Evolutionary conservation across 2,888 invertebrate genomes (phyloP).

Genomic region (Leptura quadrifasciata): DNA sequence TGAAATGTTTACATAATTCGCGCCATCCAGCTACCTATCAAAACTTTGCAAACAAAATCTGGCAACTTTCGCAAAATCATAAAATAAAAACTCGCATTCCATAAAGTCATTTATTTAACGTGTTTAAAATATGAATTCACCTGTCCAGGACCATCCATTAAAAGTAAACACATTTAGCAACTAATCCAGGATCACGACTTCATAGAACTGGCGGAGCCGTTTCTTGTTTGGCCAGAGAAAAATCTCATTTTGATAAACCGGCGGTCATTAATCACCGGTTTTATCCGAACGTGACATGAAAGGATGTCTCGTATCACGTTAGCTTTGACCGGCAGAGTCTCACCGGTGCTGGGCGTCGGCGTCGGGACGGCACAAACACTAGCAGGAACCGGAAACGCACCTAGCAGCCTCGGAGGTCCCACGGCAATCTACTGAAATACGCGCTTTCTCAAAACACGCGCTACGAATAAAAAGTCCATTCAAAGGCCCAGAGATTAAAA

Average conservation of each 20-base stretch:
- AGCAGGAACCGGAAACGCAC: constrained; percentile 60
- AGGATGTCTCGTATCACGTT: constrained; percentile 69
- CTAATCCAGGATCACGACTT: constrained; percentile 64
- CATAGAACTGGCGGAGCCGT: constrained; percentile 63
- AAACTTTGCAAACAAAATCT: constrained; percentile 1
- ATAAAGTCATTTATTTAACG: constrained; percentile 33
- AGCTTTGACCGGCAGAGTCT: constrained; percentile 64
- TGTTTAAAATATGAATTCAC: constrained; percentile 59
- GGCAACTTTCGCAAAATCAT: constrained; percentile 9
- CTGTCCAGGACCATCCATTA: constrained; percentile 57
- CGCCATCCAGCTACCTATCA: background rate
- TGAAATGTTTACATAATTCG: background rate
- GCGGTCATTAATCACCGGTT: constrained; percentile 71
- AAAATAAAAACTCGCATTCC: constrained; percentile 34
- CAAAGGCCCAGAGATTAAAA: constrained; percentile 32
- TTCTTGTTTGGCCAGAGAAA: constrained; percentile 67
- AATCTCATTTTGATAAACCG: constrained; percentile 72
- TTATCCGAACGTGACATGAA: constrained; percentile 72
- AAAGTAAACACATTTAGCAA: constrained; percentile 57
- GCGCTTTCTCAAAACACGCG: constrained; percentile 47
- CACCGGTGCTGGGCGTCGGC: constrained; percentile 56
- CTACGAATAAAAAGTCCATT: constrained; percentile 52
- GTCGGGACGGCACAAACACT: constrained; percentile 40
- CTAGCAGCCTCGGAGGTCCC: constrained; percentile 61
- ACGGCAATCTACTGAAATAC: constrained; percentile 62